These are phyloP conservation scores for Ephydatia muelleri DNA, from an alignment of 37 sponge, comb jelly and placozoan genomes.

Conservation along the genomic window DNA sequence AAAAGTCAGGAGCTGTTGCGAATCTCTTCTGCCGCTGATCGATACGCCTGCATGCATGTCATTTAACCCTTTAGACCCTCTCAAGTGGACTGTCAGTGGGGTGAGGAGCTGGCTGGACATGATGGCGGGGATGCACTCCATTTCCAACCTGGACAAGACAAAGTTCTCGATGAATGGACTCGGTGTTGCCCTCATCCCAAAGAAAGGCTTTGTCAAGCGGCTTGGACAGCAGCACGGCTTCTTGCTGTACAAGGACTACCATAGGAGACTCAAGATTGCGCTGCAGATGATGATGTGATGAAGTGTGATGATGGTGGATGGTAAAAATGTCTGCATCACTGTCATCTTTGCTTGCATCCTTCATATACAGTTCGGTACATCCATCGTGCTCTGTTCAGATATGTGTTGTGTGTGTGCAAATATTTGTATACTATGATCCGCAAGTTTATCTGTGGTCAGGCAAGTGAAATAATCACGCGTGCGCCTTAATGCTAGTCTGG, in stretches of 20 bases:
- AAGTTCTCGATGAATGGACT: not conserved
- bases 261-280: conserved; percentile 9
- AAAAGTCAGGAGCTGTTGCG: not conserved
- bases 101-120: not conserved
- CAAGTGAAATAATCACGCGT: too few species aligned
- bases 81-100: not conserved
- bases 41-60: not conserved
- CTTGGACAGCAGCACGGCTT: not conserved
- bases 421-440: too few species aligned
- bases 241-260: not conserved
- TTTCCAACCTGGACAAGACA: not conserved
- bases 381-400: too few species aligned
- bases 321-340: too few species aligned
- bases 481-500: too few species aligned
- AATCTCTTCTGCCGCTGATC: too few species aligned
- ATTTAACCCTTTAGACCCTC: not conserved
- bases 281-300: conserved; percentile 5
- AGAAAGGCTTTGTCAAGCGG: not conserved
- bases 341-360: too few species aligned
- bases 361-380: too few species aligned
- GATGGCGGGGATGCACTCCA: not conserved
- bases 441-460: too few species aligned
- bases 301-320: not conserved
- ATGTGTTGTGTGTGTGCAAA: too few species aligned
- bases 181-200: not conserved